A percentile compares a stretch with the other conserved stretches of the same genome.
These are phyloP conservation scores for Anticlea derivata DNA, from an alignment of 2,888 invertebrate genomes.

Conservation along the genomic window DNA sequence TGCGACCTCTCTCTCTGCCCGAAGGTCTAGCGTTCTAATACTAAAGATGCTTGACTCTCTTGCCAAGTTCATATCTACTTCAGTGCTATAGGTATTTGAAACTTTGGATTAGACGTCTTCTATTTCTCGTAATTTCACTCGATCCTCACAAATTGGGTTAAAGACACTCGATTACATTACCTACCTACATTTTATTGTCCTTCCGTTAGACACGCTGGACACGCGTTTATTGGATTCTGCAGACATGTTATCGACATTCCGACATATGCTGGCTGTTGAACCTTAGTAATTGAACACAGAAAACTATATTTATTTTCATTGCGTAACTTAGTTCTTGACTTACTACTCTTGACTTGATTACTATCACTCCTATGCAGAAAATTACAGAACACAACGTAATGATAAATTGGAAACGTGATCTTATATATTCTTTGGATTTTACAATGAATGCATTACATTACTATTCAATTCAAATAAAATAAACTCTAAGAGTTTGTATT, in stretches of 20 bases:
- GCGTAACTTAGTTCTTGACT: too few species aligned
- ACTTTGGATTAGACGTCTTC: not conserved
- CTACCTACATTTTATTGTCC: slow-evolving; percentile 27
- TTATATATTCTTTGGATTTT: too few species aligned
- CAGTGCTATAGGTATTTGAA: not conserved
- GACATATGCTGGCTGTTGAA: not conserved
- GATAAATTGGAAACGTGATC: too few species aligned
- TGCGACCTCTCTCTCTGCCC: slow-evolving; percentile 54
- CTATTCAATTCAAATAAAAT: too few species aligned
- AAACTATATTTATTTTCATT: too few species aligned
- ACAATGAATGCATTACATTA: too few species aligned
- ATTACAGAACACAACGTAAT: too few species aligned
- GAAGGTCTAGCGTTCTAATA: slow-evolving; percentile 54
- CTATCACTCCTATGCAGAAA: too few species aligned
- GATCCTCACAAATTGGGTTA: slow-evolving; percentile 31
- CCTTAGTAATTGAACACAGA: slow-evolving; percentile 4
- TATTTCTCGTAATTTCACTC: slow-evolving; percentile 6
- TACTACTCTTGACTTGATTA: too few species aligned
- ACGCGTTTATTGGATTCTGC: slow-evolving; percentile 21
- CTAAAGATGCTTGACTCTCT: slow-evolving; percentile 40
- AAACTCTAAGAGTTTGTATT: too few species aligned
- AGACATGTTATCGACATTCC: slow-evolving; percentile 25
- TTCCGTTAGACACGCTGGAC: slow-evolving; percentile 11
- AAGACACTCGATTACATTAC: slow-evolving; percentile 33
- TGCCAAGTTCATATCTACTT: slow-evolving; percentile 43